These are phyloP conservation scores for Spondyliosoma cantharus DNA, from an alignment of 2,797 vertebrate genomes.

Conservation along the genomic window DNA sequence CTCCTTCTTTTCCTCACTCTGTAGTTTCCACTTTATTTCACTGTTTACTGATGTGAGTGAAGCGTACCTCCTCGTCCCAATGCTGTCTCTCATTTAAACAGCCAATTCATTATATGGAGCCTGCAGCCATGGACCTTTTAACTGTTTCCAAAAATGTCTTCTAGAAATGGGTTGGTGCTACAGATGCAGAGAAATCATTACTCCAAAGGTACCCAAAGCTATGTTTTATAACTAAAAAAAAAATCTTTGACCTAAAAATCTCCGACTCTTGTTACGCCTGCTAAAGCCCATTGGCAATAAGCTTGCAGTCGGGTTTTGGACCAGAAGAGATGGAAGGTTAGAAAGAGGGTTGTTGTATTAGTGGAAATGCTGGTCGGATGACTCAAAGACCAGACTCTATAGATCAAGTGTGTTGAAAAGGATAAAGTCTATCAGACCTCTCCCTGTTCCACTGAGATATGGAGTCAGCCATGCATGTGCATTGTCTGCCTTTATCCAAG, in stretches of 20 bases:
- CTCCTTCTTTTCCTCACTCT: conserved; percentile 26
- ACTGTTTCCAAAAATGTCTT: conserved; percentile 59
- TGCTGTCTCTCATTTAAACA: conserved; percentile 69
- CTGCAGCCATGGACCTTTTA: conserved; percentile 61
- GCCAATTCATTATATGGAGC: conserved; percentile 68
- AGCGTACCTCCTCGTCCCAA: conserved; percentile 50
- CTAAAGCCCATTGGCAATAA: conserved; percentile 8
- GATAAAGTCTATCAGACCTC: conserved; percentile 53
- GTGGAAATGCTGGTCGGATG: background rate
- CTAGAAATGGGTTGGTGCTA: conserved; percentile 64
- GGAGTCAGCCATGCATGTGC: conserved; percentile 49
- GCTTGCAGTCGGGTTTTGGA: conserved; percentile 18
- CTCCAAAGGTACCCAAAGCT: conserved; percentile 54
- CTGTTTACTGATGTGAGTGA: conserved; percentile 63
- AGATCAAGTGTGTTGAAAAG: conserved; percentile 54
- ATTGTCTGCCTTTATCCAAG: conserved; percentile 54
- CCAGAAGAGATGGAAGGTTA: background rate
- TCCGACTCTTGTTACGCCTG: background rate
- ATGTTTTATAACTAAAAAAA: conserved; percentile 30
- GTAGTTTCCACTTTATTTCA: conserved; percentile 38
- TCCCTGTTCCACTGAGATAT: conserved; percentile 65
- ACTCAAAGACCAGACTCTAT: conserved; percentile 30
- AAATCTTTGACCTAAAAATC: conserved; percentile 39
- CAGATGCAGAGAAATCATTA: conserved; percentile 59
- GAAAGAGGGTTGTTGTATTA: conserved; percentile 14